Conservation (phyloP, 2,888 invertebrate genomes). For the Nomada ruficornis region DNA sequence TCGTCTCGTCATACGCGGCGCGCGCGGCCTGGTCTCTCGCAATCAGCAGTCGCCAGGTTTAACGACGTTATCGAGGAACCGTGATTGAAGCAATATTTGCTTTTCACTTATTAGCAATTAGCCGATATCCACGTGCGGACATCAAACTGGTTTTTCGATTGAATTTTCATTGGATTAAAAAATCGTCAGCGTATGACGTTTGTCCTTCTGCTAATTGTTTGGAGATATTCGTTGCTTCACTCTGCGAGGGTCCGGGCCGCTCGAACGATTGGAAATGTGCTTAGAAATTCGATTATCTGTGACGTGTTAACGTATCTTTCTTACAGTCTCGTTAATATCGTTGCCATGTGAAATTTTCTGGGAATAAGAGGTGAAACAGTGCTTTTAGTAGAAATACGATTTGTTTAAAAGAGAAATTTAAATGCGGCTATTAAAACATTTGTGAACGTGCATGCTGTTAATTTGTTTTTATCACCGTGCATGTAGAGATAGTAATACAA, state of each 20-base stretch:
- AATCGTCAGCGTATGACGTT: slow-evolving; percentile 16
- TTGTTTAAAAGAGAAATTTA: too few species aligned
- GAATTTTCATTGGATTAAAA: slow-evolving; percentile 56
- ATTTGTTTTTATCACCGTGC: too few species aligned
- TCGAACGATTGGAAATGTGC: background rate
- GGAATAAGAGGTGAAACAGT: too few species aligned
- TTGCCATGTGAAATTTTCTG: background rate
- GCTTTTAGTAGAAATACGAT: too few species aligned
- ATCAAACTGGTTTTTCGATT: slow-evolving; percentile 56
- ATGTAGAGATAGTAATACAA: too few species aligned
- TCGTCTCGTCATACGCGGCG: slow-evolving; percentile 59
- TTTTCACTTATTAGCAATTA: slow-evolving; percentile 71
- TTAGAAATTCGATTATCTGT: background rate
- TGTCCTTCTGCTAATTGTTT: slow-evolving; percentile 1
- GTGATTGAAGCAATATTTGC: slow-evolving; percentile 73
- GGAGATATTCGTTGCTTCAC: background rate
- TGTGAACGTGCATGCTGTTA: too few species aligned
- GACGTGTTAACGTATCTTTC: background rate
- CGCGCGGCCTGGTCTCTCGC: slow-evolving; percentile 44
- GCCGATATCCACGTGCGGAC: slow-evolving; percentile 51
- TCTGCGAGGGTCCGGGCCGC: background rate
- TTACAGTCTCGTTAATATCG: background rate
- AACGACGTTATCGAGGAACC: slow-evolving; percentile 70
- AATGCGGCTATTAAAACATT: too few species aligned
- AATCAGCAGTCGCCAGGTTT: slow-evolving; percentile 67